Evolutionary conservation across 2,797 vertebrate genomes (phyloP).

Genomic region (Eutrigla gurnardus): DNA sequence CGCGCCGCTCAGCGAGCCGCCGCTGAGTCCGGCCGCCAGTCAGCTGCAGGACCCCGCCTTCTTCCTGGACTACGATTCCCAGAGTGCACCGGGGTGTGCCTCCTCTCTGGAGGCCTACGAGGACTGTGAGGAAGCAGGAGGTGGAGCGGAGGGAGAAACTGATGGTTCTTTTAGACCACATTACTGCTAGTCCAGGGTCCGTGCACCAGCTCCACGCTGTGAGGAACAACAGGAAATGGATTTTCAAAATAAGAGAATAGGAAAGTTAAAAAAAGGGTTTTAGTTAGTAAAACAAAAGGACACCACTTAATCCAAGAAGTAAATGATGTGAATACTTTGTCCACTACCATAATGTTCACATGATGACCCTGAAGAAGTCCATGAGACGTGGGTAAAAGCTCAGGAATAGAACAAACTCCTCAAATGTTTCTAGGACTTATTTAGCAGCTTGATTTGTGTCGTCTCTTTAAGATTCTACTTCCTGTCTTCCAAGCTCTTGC

Average conservation of each 20-base stretch:
- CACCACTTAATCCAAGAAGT: background rate
- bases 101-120: constrained; percentile 56
- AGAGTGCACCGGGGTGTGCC: constrained; percentile 53
- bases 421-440: too few species aligned
- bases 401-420: too few species aligned
- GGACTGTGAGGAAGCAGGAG: constrained; percentile 52
- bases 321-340: background rate
- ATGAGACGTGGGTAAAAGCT: background rate
- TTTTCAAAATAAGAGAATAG: constrained; percentile 7
- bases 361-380: background rate
- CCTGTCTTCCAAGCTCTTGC: too few species aligned
- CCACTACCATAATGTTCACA: background rate
- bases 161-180: constrained; percentile 37
- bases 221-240: background rate
- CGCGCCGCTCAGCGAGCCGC: constrained; percentile 51
- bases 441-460: too few species aligned
- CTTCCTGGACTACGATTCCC: constrained; percentile 68
- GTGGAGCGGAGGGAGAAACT: constrained; percentile 22
- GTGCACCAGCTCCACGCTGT: background rate
- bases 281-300: background rate
- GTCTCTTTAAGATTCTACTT: too few species aligned
- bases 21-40: constrained; percentile 5
- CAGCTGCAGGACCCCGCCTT: constrained; percentile 46
- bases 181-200: constrained; percentile 44
- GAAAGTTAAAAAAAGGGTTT: background rate